Percentiles rank a stretch among this genome's conserved stretches.
These are phyloP conservation scores for Drosophila gaucha DNA, from an alignment of 2,888 invertebrate species.

Conservation along the genomic window DNA sequence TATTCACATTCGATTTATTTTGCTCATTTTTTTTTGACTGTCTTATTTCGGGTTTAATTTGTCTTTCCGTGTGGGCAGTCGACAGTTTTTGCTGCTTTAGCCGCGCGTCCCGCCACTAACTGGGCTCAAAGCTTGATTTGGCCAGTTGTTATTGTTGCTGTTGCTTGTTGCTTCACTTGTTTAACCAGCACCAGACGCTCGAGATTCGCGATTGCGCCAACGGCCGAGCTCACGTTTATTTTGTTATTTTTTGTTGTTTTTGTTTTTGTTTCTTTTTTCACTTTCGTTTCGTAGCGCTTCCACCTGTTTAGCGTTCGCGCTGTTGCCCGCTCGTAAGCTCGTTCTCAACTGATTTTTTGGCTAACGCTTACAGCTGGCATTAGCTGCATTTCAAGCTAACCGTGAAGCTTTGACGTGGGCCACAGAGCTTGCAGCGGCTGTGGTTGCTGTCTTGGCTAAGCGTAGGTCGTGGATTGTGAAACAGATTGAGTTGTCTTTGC, in stretches of 20 bases:
- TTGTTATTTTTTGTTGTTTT: constrained; percentile 17
- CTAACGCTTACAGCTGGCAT: constrained; percentile 21
- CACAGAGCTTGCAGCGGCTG: constrained; percentile 12
- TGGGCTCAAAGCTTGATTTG: constrained; percentile 46
- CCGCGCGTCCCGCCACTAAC: constrained; percentile 21
- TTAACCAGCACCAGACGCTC: constrained; percentile 47
- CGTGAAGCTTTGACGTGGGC: constrained; percentile 33
- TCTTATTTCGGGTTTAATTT: constrained; percentile 19
- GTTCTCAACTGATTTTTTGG: constrained; percentile 57
- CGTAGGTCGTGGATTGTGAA: background rate
- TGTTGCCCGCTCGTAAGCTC: constrained; percentile 69
- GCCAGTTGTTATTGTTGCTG: constrained; percentile 13
- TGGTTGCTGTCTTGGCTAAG: constrained; percentile 42
- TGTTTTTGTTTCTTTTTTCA: constrained; percentile 43
- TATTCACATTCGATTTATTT: constrained; percentile 35
- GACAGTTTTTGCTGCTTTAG: constrained; percentile 19
- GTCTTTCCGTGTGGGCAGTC: constrained; percentile 51
- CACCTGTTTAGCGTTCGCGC: constrained; percentile 64
- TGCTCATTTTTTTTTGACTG: constrained; percentile 12
- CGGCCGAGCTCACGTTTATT: constrained; percentile 42
- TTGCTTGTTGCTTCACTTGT: constrained; percentile 57
- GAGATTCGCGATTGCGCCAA: constrained; percentile 56
- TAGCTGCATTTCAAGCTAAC: constrained; percentile 5
- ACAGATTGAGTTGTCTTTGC: background rate
- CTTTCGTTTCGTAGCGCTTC: constrained; percentile 57